phyloP scores from a whole-genome alignment of 2,888 invertebrate genomes.

The Megamerina dolium region DNA sequence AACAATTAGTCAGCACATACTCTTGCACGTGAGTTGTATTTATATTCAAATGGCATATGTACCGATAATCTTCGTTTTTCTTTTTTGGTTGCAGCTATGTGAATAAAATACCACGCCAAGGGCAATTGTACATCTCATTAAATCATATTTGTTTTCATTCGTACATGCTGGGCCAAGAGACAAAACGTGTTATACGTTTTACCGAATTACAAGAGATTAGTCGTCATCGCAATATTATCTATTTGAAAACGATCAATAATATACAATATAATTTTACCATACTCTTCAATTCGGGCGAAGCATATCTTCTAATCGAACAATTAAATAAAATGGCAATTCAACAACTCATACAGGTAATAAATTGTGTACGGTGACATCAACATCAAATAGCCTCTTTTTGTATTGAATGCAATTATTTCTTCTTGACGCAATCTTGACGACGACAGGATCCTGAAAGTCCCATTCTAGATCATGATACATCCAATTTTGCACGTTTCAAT shows the following conservation, averaged over 20 bases:
- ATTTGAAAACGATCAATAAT: slow-evolving; percentile 76
- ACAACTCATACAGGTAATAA: slow-evolving; percentile 54
- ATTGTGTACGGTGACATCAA: neutral
- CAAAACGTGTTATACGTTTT: slow-evolving; percentile 74
- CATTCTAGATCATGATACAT: slow-evolving; percentile 82
- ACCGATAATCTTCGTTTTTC: neutral
- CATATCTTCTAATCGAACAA: slow-evolving; percentile 88
- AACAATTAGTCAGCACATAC: slow-evolving; percentile 92
- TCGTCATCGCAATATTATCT: slow-evolving; percentile 74
- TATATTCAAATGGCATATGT: too few relatives aligned
- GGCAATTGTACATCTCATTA: slow-evolving; percentile 94
- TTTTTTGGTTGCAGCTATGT: slow-evolving; percentile 65
- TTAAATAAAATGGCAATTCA: slow-evolving; percentile 96
- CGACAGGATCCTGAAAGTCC: slow-evolving; percentile 80
- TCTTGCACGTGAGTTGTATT: slow-evolving; percentile 70
- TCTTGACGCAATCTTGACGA: neutral
- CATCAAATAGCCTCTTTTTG: neutral
- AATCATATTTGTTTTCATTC: slow-evolving; percentile 95
- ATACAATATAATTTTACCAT: slow-evolving; percentile 83
- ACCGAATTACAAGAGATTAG: slow-evolving; percentile 70
- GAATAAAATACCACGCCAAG: slow-evolving; percentile 90
- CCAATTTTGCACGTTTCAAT: slow-evolving; percentile 73
- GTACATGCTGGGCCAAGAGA: slow-evolving; percentile 86
- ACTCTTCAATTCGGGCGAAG: slow-evolving; percentile 83
- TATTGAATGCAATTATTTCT: slow-evolving; percentile 8